A percentile compares a stretch with the other conserved stretches of the same genome.
phyloP scores from a whole-genome alignment of 2,888 invertebrate species.

The Cosmia trapezina region DNA sequence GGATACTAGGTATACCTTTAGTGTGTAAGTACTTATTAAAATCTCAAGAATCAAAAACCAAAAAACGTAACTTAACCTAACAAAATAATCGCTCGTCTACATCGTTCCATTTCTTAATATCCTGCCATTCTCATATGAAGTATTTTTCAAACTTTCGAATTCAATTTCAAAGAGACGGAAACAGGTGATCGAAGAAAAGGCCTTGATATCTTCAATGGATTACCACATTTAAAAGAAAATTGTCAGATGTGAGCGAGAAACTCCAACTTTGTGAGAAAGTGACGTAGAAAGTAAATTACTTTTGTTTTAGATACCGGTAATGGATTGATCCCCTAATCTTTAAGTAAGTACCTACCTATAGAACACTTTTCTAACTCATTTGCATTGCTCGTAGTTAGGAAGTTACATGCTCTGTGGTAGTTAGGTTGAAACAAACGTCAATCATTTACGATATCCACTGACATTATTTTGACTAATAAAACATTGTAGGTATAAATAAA shows the following conservation, averaged over 20 bases:
- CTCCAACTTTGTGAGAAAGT: slow-evolving; percentile 7
- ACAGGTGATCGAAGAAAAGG: slow-evolving; percentile 37
- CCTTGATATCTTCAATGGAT: slow-evolving; percentile 30
- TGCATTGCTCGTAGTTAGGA: neutral
- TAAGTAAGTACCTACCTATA: too few relatives aligned
- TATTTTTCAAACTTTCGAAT: slow-evolving; percentile 42
- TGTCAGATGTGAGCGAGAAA: slow-evolving; percentile 24
- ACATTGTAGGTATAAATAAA: neutral
- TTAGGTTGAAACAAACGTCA: neutral
- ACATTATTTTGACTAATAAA: neutral
- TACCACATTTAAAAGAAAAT: slow-evolving; percentile 44
- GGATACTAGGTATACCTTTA: too few relatives aligned
- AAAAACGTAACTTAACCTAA: too few relatives aligned
- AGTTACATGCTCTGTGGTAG: too few relatives aligned
- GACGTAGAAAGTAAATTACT: slow-evolving; percentile 31
- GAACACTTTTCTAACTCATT: neutral
- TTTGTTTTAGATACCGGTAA: slow-evolving; percentile 32
- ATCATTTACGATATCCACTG: neutral
- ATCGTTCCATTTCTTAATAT: slow-evolving; percentile 19
- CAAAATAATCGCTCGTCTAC: slow-evolving; percentile 18
- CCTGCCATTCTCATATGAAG: slow-evolving; percentile 10
- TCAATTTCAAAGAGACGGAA: slow-evolving; percentile 31
- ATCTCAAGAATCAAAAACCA: too few relatives aligned
- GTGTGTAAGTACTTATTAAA: too few relatives aligned
- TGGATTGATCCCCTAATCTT: slow-evolving; percentile 11